A percentile compares a stretch with the other conserved stretches of the same genome.
Conservation (phyloP, 2,888 invertebrate species). For the Erebia aethiops region DNA sequence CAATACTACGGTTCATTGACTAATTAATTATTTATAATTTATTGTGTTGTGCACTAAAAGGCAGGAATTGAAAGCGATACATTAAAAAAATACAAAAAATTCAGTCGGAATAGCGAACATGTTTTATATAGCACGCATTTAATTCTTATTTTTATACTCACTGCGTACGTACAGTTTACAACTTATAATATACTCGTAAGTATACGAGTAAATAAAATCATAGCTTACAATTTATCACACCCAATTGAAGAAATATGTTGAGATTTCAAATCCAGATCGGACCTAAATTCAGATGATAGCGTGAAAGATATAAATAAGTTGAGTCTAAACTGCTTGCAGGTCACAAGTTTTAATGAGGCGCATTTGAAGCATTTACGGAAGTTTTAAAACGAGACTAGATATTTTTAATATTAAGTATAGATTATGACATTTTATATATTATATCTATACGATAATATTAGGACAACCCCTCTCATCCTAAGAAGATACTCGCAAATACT, state of each 20-base stretch:
- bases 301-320: constrained; percentile 58
- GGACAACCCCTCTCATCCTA: too few relatives aligned
- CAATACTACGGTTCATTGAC: constrained; percentile 2
- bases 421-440: too few relatives aligned
- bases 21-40: constrained; percentile 4
- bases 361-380: constrained; percentile 55
- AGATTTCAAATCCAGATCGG: constrained; percentile 18
- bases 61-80: background rate
- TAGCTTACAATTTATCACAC: background rate
- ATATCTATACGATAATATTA: too few relatives aligned
- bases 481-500: too few relatives aligned
- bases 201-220: too few relatives aligned
- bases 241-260: background rate
- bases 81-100: too few relatives aligned
- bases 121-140: background rate
- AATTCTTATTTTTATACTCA: too few relatives aligned
- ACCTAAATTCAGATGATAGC: constrained; percentile 55
- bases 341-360: constrained; percentile 83
- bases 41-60: background rate
- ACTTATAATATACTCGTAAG: too few relatives aligned
- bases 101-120: too few relatives aligned
- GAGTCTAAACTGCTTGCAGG: constrained; percentile 78
- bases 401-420: too few relatives aligned
- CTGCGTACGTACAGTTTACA: too few relatives aligned
- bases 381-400: background rate